Conservation (phyloP, 2,113 vertebrate species). For the Labeo catla region DNA sequence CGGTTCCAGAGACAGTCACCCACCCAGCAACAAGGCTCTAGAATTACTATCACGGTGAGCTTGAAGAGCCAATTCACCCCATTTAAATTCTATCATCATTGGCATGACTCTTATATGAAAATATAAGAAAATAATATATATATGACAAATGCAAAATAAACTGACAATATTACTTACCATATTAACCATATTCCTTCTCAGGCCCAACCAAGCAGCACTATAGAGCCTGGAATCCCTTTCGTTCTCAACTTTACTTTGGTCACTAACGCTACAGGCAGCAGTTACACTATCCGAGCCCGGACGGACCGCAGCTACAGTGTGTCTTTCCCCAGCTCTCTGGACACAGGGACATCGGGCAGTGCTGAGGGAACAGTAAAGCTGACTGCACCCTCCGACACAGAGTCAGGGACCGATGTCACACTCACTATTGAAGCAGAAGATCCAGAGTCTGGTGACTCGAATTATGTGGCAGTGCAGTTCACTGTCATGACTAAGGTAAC, state of each 20-base stretch:
- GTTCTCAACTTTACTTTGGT: constrained; percentile 64
- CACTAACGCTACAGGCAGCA: constrained; percentile 42
- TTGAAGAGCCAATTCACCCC: background rate
- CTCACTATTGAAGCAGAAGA: constrained; percentile 68
- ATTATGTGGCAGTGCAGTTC: constrained; percentile 60
- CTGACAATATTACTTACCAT: background rate
- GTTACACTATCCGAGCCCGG: constrained; percentile 60
- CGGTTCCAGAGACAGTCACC: constrained; percentile 65
- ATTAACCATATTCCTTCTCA: constrained; percentile 31
- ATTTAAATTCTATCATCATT: background rate
- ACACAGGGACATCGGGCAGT: constrained; percentile 42
- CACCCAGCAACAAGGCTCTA: constrained; percentile 4
- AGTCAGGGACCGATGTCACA: constrained; percentile 67
- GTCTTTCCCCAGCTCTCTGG: constrained; percentile 54
- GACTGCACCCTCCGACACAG: constrained; percentile 57
- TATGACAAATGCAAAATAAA: background rate
- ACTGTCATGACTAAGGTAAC: background rate
- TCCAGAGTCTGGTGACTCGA: constrained; percentile 55
- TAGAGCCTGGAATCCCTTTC: constrained; percentile 57
- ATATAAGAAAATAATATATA: background rate
- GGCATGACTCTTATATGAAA: background rate
- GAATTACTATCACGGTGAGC: background rate
- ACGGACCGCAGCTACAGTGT: constrained; percentile 56
- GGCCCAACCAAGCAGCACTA: constrained; percentile 51
- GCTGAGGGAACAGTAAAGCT: constrained; percentile 62